These are phyloP conservation scores for Myopa tessellatipennis DNA, from an alignment of 2,888 invertebrate genomes.

Conservation along the genomic window DNA sequence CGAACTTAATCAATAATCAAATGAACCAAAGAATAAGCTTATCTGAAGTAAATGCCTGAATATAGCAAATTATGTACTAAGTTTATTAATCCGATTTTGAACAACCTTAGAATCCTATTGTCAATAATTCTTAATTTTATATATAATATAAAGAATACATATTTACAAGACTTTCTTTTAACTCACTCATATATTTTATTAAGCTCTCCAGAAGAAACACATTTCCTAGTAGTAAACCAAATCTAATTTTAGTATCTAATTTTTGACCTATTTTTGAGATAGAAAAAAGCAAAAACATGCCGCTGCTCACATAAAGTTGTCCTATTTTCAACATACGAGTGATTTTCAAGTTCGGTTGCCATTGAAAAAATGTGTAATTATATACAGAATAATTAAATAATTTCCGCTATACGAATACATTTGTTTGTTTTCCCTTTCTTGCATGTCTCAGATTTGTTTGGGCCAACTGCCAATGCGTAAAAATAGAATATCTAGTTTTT, in stretches of 20 bases:
- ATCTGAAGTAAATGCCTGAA: too few relatives aligned
- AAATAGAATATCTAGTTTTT: background rate
- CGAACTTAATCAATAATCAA: too few relatives aligned
- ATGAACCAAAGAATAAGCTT: too few relatives aligned
- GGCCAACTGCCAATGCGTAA: background rate
- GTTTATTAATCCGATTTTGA: too few relatives aligned
- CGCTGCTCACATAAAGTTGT: background rate
- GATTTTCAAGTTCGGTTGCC: conserved; percentile 30
- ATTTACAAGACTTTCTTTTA: too few relatives aligned
- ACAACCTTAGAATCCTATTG: too few relatives aligned
- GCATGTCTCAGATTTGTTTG: background rate
- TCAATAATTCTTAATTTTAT: too few relatives aligned
- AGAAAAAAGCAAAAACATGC: background rate
- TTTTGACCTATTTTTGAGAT: background rate
- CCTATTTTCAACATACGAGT: background rate
- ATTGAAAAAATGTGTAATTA: conserved; percentile 34
- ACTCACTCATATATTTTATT: too few relatives aligned
- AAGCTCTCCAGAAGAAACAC: too few relatives aligned
- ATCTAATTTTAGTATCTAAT: background rate
- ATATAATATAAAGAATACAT: too few relatives aligned
- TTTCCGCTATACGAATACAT: conserved; percentile 32
- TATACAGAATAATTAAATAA: conserved; percentile 24
- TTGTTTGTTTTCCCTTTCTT: background rate
- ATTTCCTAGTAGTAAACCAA: too few relatives aligned
- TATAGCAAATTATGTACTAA: too few relatives aligned